phyloP scores from a whole-genome alignment of 2,113 vertebrate genomes.

The Tyto alba region DNA sequence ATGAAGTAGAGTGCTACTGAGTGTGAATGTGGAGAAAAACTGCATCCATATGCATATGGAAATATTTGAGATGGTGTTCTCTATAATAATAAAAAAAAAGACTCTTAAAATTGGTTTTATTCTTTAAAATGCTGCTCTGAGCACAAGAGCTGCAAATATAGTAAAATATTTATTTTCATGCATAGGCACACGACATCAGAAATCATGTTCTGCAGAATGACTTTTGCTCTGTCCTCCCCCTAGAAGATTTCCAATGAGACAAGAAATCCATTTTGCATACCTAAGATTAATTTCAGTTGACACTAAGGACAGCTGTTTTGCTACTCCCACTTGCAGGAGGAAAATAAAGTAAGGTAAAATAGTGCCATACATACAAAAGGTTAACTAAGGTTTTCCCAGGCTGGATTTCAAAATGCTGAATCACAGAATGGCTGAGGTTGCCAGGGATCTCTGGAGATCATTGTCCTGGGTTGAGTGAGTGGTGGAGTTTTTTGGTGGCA shows the following conservation, averaged over 20 bases:
- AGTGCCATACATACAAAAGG: background rate
- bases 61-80: background rate
- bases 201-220: fast-evolving
- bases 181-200: background rate
- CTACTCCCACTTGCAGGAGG: background rate
- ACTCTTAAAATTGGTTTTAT: background rate
- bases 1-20: background rate
- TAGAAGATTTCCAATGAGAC: background rate
- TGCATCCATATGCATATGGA: fast-evolving
- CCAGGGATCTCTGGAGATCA: background rate
- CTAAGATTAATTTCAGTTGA: background rate
- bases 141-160: background rate
- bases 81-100: background rate
- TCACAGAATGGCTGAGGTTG: background rate
- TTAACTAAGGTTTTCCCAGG: background rate
- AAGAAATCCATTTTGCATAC: background rate
- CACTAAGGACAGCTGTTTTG: background rate
- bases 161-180: background rate
- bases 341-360: background rate
- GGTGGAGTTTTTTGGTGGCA: too few species aligned
- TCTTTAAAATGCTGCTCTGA: background rate
- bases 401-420: background rate
- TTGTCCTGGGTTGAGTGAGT: too few species aligned
- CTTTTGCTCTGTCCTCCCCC: background rate
- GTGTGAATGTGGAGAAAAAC: background rate